Percentiles rank a stretch among this genome's conserved stretches.
phyloP scores from a whole-genome alignment of 2,888 invertebrate species.

The Monochamus alternatus region DNA sequence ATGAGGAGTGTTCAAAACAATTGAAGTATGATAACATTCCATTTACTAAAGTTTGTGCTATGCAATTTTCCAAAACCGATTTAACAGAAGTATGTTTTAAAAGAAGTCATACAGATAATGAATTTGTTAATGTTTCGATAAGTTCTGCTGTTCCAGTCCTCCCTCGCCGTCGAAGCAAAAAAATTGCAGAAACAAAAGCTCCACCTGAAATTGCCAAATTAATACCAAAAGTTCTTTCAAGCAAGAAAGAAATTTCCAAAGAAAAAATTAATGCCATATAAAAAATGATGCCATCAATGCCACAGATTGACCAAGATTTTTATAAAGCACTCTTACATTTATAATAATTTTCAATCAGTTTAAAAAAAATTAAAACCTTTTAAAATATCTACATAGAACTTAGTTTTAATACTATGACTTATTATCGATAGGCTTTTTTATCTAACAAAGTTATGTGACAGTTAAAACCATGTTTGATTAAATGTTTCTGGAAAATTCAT shows the following conservation, averaged over 20 bases:
- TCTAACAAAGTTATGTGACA: not conserved
- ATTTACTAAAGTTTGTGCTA: constrained; percentile 25
- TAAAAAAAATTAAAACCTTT: constrained; percentile 3
- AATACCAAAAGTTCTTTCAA: constrained; percentile 8
- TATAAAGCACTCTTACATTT: constrained; percentile 17
- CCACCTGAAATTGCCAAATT: constrained; percentile 5
- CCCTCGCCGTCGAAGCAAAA: constrained; percentile 7
- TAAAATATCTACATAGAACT: not conserved
- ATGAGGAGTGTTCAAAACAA: constrained; percentile 18
- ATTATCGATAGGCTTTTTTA: not conserved
- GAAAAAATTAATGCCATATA: not conserved
- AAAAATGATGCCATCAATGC: constrained; percentile 7
- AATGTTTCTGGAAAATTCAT: not conserved
- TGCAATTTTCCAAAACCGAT: constrained; percentile 17
- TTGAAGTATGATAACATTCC: constrained; percentile 30
- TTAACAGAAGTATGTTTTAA: constrained; percentile 1
- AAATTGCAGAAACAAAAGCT: not conserved
- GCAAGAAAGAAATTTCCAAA: constrained; percentile 9
- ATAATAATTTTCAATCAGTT: not conserved
- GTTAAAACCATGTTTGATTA: not conserved
- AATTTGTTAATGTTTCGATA: not conserved
- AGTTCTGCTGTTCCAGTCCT: not conserved
- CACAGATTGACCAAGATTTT: constrained; percentile 8
- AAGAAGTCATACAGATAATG: constrained; percentile 3
- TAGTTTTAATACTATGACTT: not conserved